Percentiles rank a stretch among this genome's conserved stretches.
phyloP scores from a whole-genome alignment of 2,797 vertebrate genomes.

The Dallia pectoralis region DNA sequence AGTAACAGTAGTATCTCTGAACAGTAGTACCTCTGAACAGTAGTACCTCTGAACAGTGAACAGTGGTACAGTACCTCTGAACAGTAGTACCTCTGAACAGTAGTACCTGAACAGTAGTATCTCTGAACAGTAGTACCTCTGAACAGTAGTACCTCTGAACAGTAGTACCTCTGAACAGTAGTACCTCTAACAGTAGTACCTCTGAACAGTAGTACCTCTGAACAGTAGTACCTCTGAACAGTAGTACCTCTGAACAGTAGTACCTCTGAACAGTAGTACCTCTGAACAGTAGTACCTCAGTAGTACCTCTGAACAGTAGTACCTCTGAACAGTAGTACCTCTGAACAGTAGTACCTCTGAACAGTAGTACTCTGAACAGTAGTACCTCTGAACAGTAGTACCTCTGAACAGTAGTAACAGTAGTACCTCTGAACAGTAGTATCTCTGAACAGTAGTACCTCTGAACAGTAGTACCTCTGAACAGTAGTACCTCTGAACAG shows the following conservation, averaged over 20 bases:
- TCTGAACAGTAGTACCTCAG: too few relatives aligned
- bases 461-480: slow-evolving; percentile 58
- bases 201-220: slow-evolving; percentile 58
- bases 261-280: slow-evolving; percentile 57
- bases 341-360: slow-evolving; percentile 58
- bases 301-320: slow-evolving; percentile 56
- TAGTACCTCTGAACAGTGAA: slow-evolving; percentile 58
- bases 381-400: slow-evolving; percentile 57
- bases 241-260: slow-evolving; percentile 57
- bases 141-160: slow-evolving; percentile 59
- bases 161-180: slow-evolving; percentile 60
- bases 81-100: slow-evolving; percentile 61
- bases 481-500: slow-evolving; percentile 61
- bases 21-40: slow-evolving; percentile 61
- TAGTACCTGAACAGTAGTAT: too few relatives aligned
- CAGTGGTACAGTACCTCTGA: slow-evolving; percentile 54
- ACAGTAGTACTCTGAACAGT: too few relatives aligned
- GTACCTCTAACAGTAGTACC: too few relatives aligned
- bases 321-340: slow-evolving; percentile 57
- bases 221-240: slow-evolving; percentile 61
- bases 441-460: slow-evolving; percentile 57
- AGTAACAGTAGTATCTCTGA: slow-evolving; percentile 52
- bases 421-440: slow-evolving; percentile 56
- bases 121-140: slow-evolving; percentile 58
- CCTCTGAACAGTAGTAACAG: slow-evolving; percentile 61